phyloP scores from a whole-genome alignment of 2,888 invertebrate genomes.

The Eupithecia tripunctaria region DNA sequence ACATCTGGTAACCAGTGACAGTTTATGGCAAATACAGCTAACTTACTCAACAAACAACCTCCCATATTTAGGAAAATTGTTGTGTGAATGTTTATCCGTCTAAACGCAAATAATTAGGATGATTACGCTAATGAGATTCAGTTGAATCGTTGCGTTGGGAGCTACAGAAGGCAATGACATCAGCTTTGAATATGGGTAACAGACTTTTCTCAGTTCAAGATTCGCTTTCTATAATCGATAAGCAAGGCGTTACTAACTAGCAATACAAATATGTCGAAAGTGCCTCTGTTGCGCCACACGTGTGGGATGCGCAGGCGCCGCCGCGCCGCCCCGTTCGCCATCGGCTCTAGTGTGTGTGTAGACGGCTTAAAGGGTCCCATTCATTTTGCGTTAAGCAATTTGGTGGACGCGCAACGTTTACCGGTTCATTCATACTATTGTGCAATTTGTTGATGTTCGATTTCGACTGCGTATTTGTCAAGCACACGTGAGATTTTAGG shows the following conservation, averaged over 20 bases:
- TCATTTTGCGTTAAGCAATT: conserved; percentile 83
- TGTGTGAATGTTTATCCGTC: conserved; percentile 42
- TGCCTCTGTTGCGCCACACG: conserved; percentile 81
- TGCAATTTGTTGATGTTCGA: conserved; percentile 64
- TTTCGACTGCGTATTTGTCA: conserved; percentile 48
- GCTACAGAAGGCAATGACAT: conserved; percentile 55
- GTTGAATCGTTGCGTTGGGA: conserved; percentile 35
- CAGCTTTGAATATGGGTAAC: conserved; percentile 50
- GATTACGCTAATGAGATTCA: conserved; percentile 52
- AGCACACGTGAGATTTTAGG: conserved; percentile 51
- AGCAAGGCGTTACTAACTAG: conserved; percentile 72
- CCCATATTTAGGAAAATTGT: conserved; percentile 44
- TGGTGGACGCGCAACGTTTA: conserved; percentile 77
- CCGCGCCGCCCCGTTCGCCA: conserved; percentile 53
- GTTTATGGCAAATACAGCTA: conserved; percentile 50
- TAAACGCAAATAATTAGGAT: conserved; percentile 46
- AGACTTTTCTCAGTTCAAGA: conserved; percentile 55
- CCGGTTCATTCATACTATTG: conserved; percentile 78
- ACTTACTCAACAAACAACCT: conserved; percentile 45
- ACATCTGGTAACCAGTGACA: conserved; percentile 61
- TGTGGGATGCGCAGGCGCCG: conserved; percentile 81
- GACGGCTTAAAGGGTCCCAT: conserved; percentile 75
- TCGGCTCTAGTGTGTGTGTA: conserved; percentile 65
- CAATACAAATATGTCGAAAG: conserved; percentile 80
- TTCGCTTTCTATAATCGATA: conserved; percentile 76